These are phyloP conservation scores for Calliopum simillimum DNA, from an alignment of 2,888 invertebrate genomes.

Conservation along the genomic window DNA sequence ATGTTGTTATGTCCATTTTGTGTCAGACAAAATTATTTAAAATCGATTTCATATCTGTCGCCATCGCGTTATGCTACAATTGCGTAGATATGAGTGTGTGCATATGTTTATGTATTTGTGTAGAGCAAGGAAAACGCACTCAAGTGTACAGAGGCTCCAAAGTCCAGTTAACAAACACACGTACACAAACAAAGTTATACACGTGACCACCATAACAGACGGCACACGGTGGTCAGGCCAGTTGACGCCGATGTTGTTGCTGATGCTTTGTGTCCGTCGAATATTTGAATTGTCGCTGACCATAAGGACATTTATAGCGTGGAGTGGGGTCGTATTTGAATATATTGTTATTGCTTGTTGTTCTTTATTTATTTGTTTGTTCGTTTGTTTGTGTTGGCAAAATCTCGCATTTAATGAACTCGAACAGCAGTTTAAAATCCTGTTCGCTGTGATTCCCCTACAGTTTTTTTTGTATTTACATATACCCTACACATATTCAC, in stretches of 20 bases:
- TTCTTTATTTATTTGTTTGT: slow-evolving; percentile 17
- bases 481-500: too few species aligned
- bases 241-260: slow-evolving; percentile 10
- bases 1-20: slow-evolving; percentile 38
- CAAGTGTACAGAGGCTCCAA: slow-evolving; percentile 6
- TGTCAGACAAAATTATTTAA: slow-evolving; percentile 46
- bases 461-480: too few species aligned
- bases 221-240: slow-evolving; percentile 21
- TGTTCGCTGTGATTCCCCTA: slow-evolving; percentile 42
- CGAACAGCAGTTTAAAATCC: slow-evolving; percentile 44
- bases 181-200: slow-evolving; percentile 35
- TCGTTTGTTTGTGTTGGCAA: slow-evolving; percentile 28
- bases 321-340: background rate
- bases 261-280: background rate
- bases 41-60: slow-evolving; percentile 43
- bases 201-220: slow-evolving; percentile 40
- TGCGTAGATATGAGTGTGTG: background rate
- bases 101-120: slow-evolving; percentile 33
- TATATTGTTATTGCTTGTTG: slow-evolving; percentile 17
- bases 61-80: background rate
- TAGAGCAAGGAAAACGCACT: slow-evolving; percentile 38
- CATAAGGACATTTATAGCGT: background rate
- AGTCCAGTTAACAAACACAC: slow-evolving; percentile 41
- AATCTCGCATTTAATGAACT: slow-evolving; percentile 46
- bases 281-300: background rate